Evolutionary conservation across 1,140 invertebrate genomes (phyloP).

Genomic region (Drosophila grimshawi): DNA sequence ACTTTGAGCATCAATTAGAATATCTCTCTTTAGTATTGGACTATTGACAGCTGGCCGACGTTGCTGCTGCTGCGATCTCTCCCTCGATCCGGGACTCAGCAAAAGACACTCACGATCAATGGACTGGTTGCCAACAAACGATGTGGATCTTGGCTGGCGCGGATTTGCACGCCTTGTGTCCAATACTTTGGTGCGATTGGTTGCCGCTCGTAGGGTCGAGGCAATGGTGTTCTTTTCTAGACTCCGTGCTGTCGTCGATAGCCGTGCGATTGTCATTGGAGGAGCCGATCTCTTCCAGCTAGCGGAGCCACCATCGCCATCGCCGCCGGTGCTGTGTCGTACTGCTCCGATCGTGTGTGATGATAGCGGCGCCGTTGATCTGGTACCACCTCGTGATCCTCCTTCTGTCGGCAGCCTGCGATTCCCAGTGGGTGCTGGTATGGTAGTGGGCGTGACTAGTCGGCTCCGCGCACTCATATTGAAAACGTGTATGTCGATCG

Average conservation of each 20-base stretch:
- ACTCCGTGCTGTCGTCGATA: not conserved
- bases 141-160: not conserved
- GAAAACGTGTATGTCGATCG: slow-evolving; percentile 33
- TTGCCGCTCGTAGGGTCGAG: slow-evolving; percentile 57
- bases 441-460: not conserved
- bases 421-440: not conserved
- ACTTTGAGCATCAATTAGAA: not conserved
- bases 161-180: slow-evolving; percentile 11
- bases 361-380: slow-evolving; percentile 53
- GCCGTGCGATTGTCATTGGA: not conserved
- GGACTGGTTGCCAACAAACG: not conserved
- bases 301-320: slow-evolving; percentile 66
- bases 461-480: slow-evolving; percentile 33
- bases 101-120: not conserved
- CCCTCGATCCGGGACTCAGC: slow-evolving; percentile 22
- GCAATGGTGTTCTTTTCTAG: slow-evolving; percentile 62
- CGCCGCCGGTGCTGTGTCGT: slow-evolving; percentile 53
- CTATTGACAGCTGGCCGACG: slow-evolving; percentile 20
- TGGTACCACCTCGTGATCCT: slow-evolving; percentile 17
- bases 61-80: slow-evolving; percentile 20
- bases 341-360: slow-evolving; percentile 50
- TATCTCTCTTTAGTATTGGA: slow-evolving; percentile 16
- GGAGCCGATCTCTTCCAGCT: slow-evolving; percentile 24
- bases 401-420: slow-evolving; percentile 1
- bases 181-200: slow-evolving; percentile 28